A percentile compares a stretch with the other conserved stretches of the same genome.
Conservation (phyloP, 2,888 invertebrate species). For the Lepidochitona cinerea region DNA sequence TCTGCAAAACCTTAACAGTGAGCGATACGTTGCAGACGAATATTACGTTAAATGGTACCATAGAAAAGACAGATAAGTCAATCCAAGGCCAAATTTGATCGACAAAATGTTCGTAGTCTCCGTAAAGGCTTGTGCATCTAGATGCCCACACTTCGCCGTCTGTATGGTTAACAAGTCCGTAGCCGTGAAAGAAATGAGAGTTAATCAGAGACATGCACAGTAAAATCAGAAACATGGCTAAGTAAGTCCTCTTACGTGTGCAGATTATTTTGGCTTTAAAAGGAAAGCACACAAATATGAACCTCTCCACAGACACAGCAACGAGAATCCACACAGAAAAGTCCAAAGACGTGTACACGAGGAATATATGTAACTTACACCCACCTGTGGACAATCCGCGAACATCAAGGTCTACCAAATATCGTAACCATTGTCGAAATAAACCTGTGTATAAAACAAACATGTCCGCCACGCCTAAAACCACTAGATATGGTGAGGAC, state of each 20-base stretch:
- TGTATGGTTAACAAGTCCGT: conserved; percentile 19
- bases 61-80: conserved; percentile 50
- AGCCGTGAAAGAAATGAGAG: conserved; percentile 46
- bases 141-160: too few species aligned
- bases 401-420: conserved; percentile 38
- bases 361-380: conserved; percentile 49
- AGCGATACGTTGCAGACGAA: conserved; percentile 51
- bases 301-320: conserved; percentile 56
- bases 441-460: conserved; percentile 53
- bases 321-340: conserved; percentile 60
- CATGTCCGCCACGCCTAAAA: conserved; percentile 47
- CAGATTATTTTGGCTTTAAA: conserved; percentile 42
- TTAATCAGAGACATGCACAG: conserved; percentile 39
- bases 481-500: conserved; percentile 48
- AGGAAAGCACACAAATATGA: conserved; percentile 51
- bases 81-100: conserved; percentile 53
- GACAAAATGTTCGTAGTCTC: conserved; percentile 34
- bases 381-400: conserved; percentile 28
- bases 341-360: conserved; percentile 51
- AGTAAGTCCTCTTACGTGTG: conserved; percentile 30
- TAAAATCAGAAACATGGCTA: conserved; percentile 26
- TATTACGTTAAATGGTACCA: conserved; percentile 52
- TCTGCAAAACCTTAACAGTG: conserved; percentile 39
- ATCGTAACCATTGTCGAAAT: conserved; percentile 44
- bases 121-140: too few species aligned